phyloP scores from a whole-genome alignment of 2,888 invertebrate genomes.

The Hypomecis punctinalis region DNA sequence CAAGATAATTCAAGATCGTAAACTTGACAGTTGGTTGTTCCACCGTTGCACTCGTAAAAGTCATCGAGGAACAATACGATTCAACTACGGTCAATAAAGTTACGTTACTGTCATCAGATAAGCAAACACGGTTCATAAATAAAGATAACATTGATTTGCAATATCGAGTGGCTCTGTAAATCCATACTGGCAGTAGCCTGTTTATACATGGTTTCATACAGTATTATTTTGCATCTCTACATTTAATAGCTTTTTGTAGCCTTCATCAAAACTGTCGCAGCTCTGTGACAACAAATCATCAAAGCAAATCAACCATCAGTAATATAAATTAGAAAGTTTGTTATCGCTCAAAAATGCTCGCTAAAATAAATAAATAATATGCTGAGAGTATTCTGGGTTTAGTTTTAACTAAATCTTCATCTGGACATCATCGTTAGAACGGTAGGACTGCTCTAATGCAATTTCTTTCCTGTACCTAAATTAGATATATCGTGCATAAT shows the following conservation, averaged over 20 bases:
- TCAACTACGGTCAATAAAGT: constrained; percentile 14
- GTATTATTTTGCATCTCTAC: neutral
- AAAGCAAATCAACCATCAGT: no score
- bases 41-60: constrained; percentile 19
- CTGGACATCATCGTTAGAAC: no score
- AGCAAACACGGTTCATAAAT: constrained; percentile 26
- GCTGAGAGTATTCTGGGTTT: no score
- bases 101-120: constrained; percentile 22
- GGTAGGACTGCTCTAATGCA: no score
- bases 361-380: no score
- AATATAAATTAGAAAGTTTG: no score
- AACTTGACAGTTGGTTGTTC: constrained; percentile 19
- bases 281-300: no score
- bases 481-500: no score
- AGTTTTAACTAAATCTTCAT: no score
- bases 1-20: constrained; percentile 1
- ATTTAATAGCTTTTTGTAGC: neutral
- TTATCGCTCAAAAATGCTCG: no score
- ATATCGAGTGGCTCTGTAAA: constrained; percentile 12
- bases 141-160: constrained; percentile 28
- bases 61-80: constrained; percentile 25
- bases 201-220: neutral
- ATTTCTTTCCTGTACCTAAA: no score
- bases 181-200: constrained; percentile 4
- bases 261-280: no score